These are phyloP conservation scores for Hoplostethus atlanticus DNA, from an alignment of 2,797 vertebrate genomes.

Conservation along the genomic window DNA sequence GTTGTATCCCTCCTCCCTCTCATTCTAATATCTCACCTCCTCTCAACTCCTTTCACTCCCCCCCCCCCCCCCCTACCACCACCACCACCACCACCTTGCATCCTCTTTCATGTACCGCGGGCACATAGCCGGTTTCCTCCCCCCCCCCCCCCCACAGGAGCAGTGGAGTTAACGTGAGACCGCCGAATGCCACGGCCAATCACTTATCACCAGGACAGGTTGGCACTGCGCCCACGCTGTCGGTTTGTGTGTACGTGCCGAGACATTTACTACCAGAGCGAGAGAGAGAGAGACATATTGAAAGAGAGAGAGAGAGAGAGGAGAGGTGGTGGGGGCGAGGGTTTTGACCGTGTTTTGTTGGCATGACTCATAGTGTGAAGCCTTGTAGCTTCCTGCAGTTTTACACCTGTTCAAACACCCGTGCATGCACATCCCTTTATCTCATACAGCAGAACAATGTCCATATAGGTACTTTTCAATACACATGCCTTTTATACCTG, in stretches of 20 bases:
- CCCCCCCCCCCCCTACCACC: constrained; percentile 8
- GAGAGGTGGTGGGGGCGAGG: neutral
- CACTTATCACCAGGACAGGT: constrained; percentile 37
- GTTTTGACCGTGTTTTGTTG: constrained; percentile 16
- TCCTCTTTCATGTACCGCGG: constrained; percentile 1
- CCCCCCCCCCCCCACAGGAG: constrained; percentile 18
- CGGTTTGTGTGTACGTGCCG: neutral
- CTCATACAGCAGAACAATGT: neutral
- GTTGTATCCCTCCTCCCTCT: constrained; percentile 13
- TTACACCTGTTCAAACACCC: constrained; percentile 15
- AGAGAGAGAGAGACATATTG: neutral
- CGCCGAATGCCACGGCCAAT: constrained; percentile 54
- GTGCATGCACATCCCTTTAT: constrained; percentile 8
- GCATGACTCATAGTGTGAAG: constrained; percentile 33
- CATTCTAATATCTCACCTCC: neutral
- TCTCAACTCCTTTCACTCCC: constrained; percentile 10
- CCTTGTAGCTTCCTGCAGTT: constrained; percentile 25
- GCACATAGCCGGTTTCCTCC: no score
- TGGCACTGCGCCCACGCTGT: constrained; percentile 39
- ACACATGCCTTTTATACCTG: constrained; percentile 37
- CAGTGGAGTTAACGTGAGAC: constrained; percentile 47
- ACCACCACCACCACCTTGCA: constrained; percentile 1
- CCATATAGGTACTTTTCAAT: constrained; percentile 27
- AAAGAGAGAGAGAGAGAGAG: constrained; percentile 9
- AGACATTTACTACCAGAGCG: constrained; percentile 30